Percentiles rank a stretch among this genome's conserved stretches.
phyloP scores from a whole-genome alignment of 2,113 vertebrate species.

The Nansenia antarctica region DNA sequence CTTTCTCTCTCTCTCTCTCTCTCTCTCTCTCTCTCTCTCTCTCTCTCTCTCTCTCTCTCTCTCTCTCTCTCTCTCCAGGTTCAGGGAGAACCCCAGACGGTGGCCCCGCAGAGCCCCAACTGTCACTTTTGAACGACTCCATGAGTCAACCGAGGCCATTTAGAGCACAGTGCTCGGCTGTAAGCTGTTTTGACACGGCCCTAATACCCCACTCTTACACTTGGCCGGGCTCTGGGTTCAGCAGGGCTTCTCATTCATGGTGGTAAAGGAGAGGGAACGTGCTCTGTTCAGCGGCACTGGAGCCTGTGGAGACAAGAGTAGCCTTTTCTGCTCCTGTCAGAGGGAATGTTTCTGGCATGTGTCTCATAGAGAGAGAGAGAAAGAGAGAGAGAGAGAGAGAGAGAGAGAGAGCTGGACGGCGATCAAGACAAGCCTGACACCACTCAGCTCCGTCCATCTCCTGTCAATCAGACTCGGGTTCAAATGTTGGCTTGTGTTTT shows the following conservation, averaged over 20 bases:
- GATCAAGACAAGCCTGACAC: conserved; percentile 46
- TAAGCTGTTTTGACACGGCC: conserved; percentile 74
- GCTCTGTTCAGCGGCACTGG: conserved; percentile 30
- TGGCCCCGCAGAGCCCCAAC: too few relatives aligned
- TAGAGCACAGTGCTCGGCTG: conserved; percentile 48
- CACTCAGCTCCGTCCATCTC: conserved; percentile 39
- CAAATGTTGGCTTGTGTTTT: too few relatives aligned
- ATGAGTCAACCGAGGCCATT: conserved; percentile 54
- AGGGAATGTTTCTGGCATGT: conserved; percentile 48
- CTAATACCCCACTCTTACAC: conserved; percentile 68
- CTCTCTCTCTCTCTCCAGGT: background rate
- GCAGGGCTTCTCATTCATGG: conserved; percentile 32
- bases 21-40: conserved; percentile 5
- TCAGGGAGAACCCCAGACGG: conserved; percentile 31
- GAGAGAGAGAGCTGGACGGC: conserved; percentile 33
- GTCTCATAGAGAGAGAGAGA: conserved; percentile 40
- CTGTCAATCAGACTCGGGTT: conserved; percentile 4
- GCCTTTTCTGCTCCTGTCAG: conserved; percentile 41
- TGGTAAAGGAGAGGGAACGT: conserved; percentile 31
- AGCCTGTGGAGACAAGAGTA: conserved; percentile 49
- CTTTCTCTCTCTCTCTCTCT: conserved; percentile 13
- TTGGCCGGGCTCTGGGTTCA: conserved; percentile 58
- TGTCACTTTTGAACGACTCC: conserved; percentile 73
- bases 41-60: conserved; percentile 1
- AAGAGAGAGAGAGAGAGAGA: conserved; percentile 23